phyloP scores from a whole-genome alignment of 2,797 vertebrate genomes.

The Scolopax bukidnonensis region DNA sequence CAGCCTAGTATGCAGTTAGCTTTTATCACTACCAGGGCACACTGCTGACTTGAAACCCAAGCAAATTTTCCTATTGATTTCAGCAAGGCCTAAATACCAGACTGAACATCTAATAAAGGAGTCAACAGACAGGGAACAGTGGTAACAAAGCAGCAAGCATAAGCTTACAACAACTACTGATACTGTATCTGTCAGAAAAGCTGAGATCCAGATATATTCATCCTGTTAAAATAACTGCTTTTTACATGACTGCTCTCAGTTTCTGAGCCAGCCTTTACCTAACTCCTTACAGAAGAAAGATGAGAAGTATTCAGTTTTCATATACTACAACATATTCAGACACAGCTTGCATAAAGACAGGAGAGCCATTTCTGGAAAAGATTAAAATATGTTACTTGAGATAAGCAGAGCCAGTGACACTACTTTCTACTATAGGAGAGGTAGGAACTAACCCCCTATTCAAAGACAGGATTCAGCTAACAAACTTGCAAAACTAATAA shows the following conservation, averaged over 20 bases:
- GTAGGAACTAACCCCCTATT: background rate
- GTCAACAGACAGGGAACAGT: background rate
- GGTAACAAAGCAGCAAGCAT: conserved; percentile 6
- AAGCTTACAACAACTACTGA: background rate
- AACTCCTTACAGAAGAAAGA: background rate
- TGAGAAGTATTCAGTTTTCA: background rate
- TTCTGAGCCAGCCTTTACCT: background rate
- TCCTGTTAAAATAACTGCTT: background rate
- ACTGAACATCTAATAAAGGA: conserved; percentile 24
- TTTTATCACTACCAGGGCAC: conserved; percentile 6
- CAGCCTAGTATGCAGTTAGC: conserved; percentile 2
- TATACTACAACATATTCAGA: background rate
- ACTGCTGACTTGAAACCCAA: conserved; percentile 45
- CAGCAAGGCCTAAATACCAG: conserved; percentile 48
- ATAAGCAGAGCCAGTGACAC: background rate
- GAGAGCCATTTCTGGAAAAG: background rate
- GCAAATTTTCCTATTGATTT: conserved; percentile 37
- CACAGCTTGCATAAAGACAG: background rate
- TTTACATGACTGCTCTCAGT: background rate
- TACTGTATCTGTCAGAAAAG: background rate
- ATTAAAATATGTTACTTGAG: background rate
- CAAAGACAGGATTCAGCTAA: background rate
- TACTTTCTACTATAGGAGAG: background rate
- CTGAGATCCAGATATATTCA: background rate
- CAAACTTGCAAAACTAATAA: background rate